Percentiles rank a stretch among this genome's conserved stretches.
phyloP scores from a whole-genome alignment of 2,113 vertebrate genomes.

The Brevimyrus niger region DNA sequence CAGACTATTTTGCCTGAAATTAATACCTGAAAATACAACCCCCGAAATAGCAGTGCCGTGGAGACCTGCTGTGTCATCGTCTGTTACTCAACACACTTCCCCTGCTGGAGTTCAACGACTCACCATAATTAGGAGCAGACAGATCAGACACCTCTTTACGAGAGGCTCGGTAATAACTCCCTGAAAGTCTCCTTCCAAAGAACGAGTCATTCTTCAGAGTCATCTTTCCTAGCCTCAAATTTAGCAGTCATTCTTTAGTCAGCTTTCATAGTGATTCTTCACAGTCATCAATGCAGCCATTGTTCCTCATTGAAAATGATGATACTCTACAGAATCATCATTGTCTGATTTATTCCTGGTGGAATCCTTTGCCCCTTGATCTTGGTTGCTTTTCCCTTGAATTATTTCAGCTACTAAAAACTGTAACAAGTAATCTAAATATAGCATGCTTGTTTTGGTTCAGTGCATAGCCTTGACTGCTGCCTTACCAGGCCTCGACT shows the following conservation, averaged over 20 bases:
- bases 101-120: not conserved
- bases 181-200: not conserved
- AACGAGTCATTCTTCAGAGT: not conserved
- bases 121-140: not conserved
- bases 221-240: slow-evolving; percentile 6
- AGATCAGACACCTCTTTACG: not conserved
- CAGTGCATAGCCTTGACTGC: not conserved
- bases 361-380: not conserved
- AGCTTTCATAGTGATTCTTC: not conserved
- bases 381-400: not conserved
- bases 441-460: not conserved
- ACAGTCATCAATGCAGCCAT: not conserved
- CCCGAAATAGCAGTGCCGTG: not conserved
- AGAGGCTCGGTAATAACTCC: not conserved
- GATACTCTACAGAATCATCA: not conserved
- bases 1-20: not conserved
- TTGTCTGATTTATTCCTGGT: not conserved
- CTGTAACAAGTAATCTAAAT: not conserved
- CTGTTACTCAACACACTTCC: not conserved
- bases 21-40: not conserved
- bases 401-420: not conserved
- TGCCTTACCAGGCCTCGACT: not conserved
- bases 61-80: not conserved
- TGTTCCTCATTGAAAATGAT: not conserved
- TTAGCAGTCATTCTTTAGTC: slow-evolving; percentile 1